Percentiles rank a stretch among this genome's conserved stretches.
These are phyloP conservation scores for Tetramorium bicarinatum DNA, from an alignment of 2,888 invertebrate species.

Conservation along the genomic window DNA sequence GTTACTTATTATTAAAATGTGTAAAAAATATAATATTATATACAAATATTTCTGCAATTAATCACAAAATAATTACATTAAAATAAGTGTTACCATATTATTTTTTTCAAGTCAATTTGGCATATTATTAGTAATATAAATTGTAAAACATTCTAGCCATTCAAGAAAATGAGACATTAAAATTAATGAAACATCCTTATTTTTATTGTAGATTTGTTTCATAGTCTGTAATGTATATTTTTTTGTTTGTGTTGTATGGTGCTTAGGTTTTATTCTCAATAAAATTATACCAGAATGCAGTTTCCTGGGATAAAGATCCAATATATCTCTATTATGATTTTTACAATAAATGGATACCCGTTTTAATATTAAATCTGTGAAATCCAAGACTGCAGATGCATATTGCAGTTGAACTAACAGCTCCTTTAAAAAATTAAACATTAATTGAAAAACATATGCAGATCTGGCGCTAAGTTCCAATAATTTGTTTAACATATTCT, in stretches of 20 bases:
- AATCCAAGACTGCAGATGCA: conserved; percentile 71
- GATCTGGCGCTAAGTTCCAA: conserved; percentile 72
- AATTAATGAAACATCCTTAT: conserved; percentile 71
- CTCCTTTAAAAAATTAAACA: conserved; percentile 75
- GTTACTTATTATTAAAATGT: not conserved
- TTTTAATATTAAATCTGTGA: conserved; percentile 72
- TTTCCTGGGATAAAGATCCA: conserved; percentile 81
- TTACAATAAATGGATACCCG: conserved; percentile 68
- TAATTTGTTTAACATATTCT: conserved; percentile 59
- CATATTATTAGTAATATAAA: conserved; percentile 45
- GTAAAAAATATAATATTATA: not conserved
- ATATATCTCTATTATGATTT: conserved; percentile 67
- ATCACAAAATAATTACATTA: conserved; percentile 4
- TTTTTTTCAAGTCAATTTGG: not conserved
- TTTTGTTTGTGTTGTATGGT: conserved; percentile 75
- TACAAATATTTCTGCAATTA: not conserved
- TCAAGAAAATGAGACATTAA: conserved; percentile 80
- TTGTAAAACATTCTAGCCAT: conserved; percentile 76
- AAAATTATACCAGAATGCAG: conserved; percentile 78
- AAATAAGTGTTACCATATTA: not conserved
- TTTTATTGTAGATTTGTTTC: conserved; percentile 69
- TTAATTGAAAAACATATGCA: conserved; percentile 75
- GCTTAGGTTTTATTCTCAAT: conserved; percentile 75
- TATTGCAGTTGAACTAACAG: conserved; percentile 74
- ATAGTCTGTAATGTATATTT: conserved; percentile 71